Evolutionary conservation across 1,140 invertebrate species (phyloP).

Genomic region (Drosophila sproati): DNA sequence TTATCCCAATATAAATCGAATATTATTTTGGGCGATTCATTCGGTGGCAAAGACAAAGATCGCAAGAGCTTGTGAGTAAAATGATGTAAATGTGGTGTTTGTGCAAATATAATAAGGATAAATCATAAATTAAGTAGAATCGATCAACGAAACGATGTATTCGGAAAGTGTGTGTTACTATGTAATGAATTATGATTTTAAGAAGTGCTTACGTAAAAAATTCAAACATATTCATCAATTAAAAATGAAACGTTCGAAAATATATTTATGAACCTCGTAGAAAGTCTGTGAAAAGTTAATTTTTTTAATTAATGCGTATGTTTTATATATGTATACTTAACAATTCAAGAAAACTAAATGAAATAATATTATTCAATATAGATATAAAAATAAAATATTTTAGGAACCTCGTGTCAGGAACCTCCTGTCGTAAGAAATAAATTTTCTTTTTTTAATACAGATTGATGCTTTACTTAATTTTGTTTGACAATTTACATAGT

Average conservation of each 20-base stretch:
- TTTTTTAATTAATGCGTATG: too few relatives aligned
- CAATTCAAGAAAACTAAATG: not conserved
- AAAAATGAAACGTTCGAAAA: too few relatives aligned
- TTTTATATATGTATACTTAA: too few relatives aligned
- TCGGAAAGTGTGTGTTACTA: not conserved
- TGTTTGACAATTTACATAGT: too few relatives aligned
- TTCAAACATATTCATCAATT: too few relatives aligned
- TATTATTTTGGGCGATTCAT: conserved; percentile 61
- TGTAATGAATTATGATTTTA: not conserved
- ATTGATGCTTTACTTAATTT: too few relatives aligned
- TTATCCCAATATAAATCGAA: conserved; percentile 72
- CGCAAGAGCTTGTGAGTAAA: conserved; percentile 69
- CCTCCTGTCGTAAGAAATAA: not conserved
- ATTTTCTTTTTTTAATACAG: too few relatives aligned
- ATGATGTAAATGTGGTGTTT: conserved; percentile 7
- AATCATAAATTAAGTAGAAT: not conserved
- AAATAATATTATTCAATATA: not conserved
- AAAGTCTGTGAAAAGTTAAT: too few relatives aligned
- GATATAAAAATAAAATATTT: not conserved
- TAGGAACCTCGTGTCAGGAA: too few relatives aligned
- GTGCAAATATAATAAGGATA: not conserved
- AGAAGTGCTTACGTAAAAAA: not conserved
- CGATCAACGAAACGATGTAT: not conserved
- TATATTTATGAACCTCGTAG: too few relatives aligned
- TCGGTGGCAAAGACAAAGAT: conserved; percentile 46